Conservation (phyloP, 2,797 vertebrate genomes). For the Sebastes steindachneri region DNA sequence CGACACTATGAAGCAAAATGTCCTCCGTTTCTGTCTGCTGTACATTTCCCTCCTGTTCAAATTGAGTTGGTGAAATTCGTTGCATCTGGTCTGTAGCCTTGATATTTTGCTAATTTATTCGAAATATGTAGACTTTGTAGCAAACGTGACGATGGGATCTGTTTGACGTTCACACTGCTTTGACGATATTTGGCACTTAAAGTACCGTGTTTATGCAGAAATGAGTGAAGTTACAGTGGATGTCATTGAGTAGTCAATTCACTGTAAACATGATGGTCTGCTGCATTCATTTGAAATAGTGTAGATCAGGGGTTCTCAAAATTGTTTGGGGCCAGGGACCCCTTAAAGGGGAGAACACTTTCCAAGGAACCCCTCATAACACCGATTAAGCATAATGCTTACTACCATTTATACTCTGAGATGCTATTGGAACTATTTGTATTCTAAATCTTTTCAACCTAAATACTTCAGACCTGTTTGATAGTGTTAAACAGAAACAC, state of each 20-base stretch:
- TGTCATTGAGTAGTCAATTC: background rate
- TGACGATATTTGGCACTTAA: slow-evolving; percentile 39
- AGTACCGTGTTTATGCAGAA: slow-evolving; percentile 15
- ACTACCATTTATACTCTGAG: too few species aligned
- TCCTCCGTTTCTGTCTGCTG: background rate
- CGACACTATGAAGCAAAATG: slow-evolving; percentile 22
- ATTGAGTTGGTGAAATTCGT: background rate
- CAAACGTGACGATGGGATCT: background rate
- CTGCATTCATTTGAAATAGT: background rate
- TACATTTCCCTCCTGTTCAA: background rate
- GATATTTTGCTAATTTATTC: background rate
- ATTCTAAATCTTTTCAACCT: too few species aligned
- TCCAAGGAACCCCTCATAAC: too few species aligned
- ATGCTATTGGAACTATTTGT: too few species aligned
- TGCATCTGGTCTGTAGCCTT: background rate
- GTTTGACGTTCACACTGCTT: slow-evolving; percentile 13
- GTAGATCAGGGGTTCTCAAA: too few species aligned
- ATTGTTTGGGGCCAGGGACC: too few species aligned
- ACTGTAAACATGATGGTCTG: slow-evolving; percentile 23
- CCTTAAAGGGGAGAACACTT: too few species aligned
- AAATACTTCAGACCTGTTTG: too few species aligned
- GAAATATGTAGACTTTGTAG: background rate
- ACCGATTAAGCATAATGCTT: too few species aligned
- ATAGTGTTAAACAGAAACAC: too few species aligned
- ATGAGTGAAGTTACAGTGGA: background rate